Conservation (phyloP, 2,113 vertebrate species). For the Cavia aperea region DNA sequence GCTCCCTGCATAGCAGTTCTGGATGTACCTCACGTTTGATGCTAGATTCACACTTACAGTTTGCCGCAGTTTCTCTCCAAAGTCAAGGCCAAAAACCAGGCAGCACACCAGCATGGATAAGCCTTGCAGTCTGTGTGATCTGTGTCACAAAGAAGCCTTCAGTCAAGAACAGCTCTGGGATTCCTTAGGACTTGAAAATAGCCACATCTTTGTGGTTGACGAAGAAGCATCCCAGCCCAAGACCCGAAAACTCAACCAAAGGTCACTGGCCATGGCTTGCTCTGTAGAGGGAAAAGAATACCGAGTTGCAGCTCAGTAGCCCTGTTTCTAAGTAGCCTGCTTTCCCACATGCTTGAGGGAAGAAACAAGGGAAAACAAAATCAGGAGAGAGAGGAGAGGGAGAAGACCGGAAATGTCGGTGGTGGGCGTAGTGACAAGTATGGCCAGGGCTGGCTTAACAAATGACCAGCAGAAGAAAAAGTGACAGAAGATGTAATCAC, state of each 20-base stretch:
- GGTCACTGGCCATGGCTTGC: background rate
- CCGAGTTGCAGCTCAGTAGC: too few species aligned
- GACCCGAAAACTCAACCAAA: background rate
- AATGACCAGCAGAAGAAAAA: background rate
- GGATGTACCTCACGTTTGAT: rapidly evolving
- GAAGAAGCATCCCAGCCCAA: background rate
- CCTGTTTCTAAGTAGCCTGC: background rate
- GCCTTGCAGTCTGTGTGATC: background rate
- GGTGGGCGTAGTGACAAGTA: background rate
- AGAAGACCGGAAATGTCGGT: background rate
- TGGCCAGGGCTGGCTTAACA: background rate
- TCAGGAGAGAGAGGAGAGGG: background rate
- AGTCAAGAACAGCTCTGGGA: background rate
- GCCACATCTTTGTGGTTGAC: background rate
- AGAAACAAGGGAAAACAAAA: background rate
- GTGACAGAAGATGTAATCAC: background rate
- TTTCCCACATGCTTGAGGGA: background rate
- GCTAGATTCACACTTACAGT: background rate
- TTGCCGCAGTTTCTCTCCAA: background rate
- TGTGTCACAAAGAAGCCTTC: background rate
- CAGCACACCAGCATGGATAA: background rate
- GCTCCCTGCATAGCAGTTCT: background rate
- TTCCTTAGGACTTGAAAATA: background rate
- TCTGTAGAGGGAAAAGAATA: background rate
- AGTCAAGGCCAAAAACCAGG: background rate